Evolutionary conservation across 2,797 vertebrate species (phyloP).

Genomic region (Muscicapa comitata): DNA sequence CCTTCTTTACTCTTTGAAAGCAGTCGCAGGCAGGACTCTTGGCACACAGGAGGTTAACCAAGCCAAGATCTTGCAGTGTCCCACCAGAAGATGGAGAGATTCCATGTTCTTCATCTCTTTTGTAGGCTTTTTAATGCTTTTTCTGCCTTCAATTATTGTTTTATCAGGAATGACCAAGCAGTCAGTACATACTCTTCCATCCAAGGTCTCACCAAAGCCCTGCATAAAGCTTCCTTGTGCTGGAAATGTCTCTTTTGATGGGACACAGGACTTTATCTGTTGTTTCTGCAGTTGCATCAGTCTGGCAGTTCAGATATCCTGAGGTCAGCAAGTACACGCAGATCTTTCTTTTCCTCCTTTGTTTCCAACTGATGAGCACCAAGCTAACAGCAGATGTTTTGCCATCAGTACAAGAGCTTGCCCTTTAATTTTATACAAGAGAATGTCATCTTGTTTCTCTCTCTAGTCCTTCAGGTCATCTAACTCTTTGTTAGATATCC

Average conservation of each 20-base stretch:
- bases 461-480: constrained; percentile 3
- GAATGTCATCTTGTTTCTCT: constrained; percentile 41
- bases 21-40: neutral
- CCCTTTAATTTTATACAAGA: neutral
- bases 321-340: constrained; percentile 43
- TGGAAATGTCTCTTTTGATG: constrained; percentile 33
- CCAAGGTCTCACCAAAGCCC: neutral
- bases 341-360: constrained; percentile 30
- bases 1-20: neutral
- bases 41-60: neutral
- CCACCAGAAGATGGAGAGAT: neutral
- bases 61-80: neutral
- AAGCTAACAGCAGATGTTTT: constrained; percentile 53
- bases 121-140: neutral
- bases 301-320: constrained; percentile 19
- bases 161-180: neutral
- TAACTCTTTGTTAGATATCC: neutral
- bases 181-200: neutral
- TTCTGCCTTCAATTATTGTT: constrained; percentile 45
- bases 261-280: constrained; percentile 20
- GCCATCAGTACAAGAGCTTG: neutral
- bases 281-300: constrained; percentile 35
- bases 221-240: neutral
- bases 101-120: neutral
- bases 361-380: constrained; percentile 21